Conservation (phyloP, 2,113 vertebrate species). For the Melierax canorus region DNA sequence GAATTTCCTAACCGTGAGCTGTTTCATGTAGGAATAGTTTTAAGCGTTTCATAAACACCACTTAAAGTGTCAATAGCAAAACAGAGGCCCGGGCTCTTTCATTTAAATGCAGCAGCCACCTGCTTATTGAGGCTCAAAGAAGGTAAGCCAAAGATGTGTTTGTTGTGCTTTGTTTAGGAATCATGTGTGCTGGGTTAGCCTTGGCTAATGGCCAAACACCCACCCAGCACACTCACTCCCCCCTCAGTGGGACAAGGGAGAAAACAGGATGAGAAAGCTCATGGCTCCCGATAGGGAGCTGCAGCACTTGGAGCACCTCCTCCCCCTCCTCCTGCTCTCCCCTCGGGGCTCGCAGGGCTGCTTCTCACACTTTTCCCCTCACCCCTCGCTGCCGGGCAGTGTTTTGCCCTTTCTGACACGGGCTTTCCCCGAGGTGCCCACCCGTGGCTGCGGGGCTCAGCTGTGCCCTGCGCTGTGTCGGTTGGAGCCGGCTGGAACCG, state of each 20-base stretch:
- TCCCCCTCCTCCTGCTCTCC: not conserved
- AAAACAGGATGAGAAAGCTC: not conserved
- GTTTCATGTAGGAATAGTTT: not conserved
- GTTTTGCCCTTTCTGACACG: not conserved
- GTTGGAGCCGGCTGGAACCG: accelerated
- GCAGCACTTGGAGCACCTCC: not conserved
- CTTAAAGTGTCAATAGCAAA: not conserved
- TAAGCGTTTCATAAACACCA: not conserved
- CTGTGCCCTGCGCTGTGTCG: accelerated
- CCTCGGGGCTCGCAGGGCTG: accelerated
- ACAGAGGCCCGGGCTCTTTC: not conserved
- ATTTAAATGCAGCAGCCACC: not conserved
- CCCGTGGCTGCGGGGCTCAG: accelerated
- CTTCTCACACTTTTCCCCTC: not conserved
- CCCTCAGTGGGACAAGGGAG: not conserved
- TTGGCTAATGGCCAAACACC: not conserved
- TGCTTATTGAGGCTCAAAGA: not conserved
- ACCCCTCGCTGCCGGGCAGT: accelerated
- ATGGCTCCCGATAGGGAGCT: not conserved
- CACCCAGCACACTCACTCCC: not conserved
- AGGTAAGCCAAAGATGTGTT: not conserved
- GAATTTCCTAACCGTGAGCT: not conserved
- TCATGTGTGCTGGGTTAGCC: not conserved
- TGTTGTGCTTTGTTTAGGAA: not conserved
- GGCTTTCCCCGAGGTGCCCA: accelerated